Conservation (phyloP, 1,140 invertebrate species). For the Bicyclus anynana region DNA sequence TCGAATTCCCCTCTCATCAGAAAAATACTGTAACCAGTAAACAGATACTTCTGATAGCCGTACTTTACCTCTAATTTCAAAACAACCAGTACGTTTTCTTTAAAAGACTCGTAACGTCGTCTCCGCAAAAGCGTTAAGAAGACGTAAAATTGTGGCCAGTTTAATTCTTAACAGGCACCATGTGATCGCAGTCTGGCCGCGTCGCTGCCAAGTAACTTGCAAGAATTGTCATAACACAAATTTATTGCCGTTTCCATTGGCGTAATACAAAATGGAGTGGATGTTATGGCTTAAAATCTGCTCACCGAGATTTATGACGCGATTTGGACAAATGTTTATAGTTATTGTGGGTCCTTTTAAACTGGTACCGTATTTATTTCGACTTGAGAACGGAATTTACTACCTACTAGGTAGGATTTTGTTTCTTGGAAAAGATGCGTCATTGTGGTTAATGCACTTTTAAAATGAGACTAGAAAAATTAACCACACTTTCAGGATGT, state of each 20-base stretch:
- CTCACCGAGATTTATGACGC: slow-evolving; percentile 22
- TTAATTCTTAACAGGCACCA: slow-evolving; percentile 4
- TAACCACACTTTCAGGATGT: no score
- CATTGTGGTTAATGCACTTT: no score
- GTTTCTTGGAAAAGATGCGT: no score
- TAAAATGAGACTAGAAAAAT: no score
- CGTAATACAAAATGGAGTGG: slow-evolving; percentile 16
- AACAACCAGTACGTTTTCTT: no score
- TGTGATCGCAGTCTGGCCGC: not conserved
- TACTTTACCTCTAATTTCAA: no score
- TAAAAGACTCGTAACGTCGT: not conserved
- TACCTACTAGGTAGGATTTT: no score
- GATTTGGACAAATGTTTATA: slow-evolving; percentile 19
- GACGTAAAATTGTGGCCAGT: slow-evolving; percentile 1
- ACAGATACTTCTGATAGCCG: no score
- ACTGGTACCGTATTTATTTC: not conserved
- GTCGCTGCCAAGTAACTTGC: slow-evolving; percentile 24
- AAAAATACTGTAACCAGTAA: no score
- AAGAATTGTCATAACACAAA: slow-evolving; percentile 26
- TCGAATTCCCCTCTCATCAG: no score
- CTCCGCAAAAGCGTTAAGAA: not conserved
- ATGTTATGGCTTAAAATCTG: slow-evolving; percentile 14
- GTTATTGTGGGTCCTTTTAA: not conserved
- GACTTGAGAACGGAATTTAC: not conserved
- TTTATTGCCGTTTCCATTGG: slow-evolving; percentile 25